phyloP scores from a whole-genome alignment of 1,140 invertebrate species.

The Zaprionus vittiger region DNA sequence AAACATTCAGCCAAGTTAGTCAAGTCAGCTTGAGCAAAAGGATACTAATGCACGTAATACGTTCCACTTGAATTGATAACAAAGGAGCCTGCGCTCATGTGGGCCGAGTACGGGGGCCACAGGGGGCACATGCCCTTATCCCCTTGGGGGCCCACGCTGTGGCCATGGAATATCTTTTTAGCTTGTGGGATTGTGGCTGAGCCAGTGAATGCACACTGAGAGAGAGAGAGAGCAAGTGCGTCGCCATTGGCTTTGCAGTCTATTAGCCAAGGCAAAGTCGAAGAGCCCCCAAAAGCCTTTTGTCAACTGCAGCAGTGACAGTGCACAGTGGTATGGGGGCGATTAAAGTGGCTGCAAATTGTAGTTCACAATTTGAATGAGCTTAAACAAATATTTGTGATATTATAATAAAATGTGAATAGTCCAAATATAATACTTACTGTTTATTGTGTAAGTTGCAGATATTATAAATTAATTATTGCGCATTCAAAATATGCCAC shows the following conservation, averaged over 20 bases:
- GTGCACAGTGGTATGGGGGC: constrained; percentile 4
- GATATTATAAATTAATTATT: neutral
- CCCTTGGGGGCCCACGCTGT: constrained; percentile 30
- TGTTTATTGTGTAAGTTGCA: too few species aligned
- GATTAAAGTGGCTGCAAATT: neutral
- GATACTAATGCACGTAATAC: constrained; percentile 80
- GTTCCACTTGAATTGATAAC: constrained; percentile 74
- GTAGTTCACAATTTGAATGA: neutral
- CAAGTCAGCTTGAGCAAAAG: constrained; percentile 41
- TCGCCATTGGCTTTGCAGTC: constrained; percentile 34
- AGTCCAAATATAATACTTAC: too few species aligned
- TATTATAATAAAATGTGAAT: too few species aligned
- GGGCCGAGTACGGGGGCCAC: constrained; percentile 17
- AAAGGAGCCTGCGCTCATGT: constrained; percentile 50
- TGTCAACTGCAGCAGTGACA: constrained; percentile 29
- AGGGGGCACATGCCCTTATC: neutral
- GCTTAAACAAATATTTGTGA: too few species aligned
- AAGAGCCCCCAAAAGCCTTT: constrained; percentile 37
- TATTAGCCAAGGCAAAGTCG: constrained; percentile 48
- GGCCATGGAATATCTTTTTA: constrained; percentile 41
- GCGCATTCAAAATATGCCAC: neutral
- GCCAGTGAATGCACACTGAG: neutral
- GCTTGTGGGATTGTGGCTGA: constrained; percentile 13
- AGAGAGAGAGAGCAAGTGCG: constrained; percentile 39
- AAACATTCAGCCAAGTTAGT: constrained; percentile 7